phyloP scores from a whole-genome alignment of 2,888 invertebrate species.

The Parnassius glacialis region DNA sequence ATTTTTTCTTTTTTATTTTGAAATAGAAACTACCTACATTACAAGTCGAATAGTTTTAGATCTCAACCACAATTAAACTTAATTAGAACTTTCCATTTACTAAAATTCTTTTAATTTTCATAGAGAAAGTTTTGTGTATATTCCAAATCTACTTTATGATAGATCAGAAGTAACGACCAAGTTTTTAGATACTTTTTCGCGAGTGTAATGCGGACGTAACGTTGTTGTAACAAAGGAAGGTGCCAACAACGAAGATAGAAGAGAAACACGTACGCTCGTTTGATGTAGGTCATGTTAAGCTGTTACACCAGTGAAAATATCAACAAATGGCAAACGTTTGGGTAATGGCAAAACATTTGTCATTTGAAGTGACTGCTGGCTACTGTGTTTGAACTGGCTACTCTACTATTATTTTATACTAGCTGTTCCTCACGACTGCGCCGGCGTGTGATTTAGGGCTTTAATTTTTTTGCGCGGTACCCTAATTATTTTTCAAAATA shows the following conservation, averaged over 20 bases:
- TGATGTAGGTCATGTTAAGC: background rate
- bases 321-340: background rate
- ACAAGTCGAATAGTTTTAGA: background rate
- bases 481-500: too few species aligned
- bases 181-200: slow-evolving; percentile 13
- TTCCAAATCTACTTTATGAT: slow-evolving; percentile 4
- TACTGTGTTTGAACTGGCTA: too few species aligned
- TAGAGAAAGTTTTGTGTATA: background rate
- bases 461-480: too few species aligned
- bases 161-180: slow-evolving; percentile 2
- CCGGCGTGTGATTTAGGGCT: too few species aligned
- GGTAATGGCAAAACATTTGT: too few species aligned
- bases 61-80: too few species aligned
- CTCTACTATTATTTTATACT: too few species aligned
- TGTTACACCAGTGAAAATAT: background rate
- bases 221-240: background rate
- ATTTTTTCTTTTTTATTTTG: too few species aligned
- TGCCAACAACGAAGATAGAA: background rate
- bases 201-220: slow-evolving; percentile 9
- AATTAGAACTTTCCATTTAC: background rate
- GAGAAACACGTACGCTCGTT: background rate
- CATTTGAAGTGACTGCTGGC: too few species aligned
- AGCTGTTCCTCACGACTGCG: too few species aligned
- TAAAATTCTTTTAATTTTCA: background rate
- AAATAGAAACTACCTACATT: too few species aligned